These are phyloP conservation scores for Hedya salicella DNA, from an alignment of 2,888 invertebrate genomes.

Conservation along the genomic window DNA sequence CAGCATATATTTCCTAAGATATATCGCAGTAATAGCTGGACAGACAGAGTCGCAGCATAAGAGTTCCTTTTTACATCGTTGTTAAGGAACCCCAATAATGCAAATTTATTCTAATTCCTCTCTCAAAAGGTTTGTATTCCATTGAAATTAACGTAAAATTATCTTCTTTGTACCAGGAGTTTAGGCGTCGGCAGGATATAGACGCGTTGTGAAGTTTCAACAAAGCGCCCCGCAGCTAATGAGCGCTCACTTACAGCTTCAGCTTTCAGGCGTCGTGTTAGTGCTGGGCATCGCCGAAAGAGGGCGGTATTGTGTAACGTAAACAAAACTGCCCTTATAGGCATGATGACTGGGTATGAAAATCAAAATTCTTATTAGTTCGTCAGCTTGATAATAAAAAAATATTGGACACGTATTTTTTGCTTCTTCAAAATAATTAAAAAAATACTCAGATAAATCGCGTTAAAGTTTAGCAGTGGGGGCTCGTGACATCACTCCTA, in stretches of 20 bases:
- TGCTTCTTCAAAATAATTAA: no score
- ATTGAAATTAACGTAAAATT: not conserved
- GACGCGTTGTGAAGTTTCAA: constrained; percentile 22
- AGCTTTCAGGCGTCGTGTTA: constrained; percentile 62
- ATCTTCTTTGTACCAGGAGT: not conserved
- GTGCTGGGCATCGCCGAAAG: constrained; percentile 54
- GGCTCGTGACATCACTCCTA: no score
- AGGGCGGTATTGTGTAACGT: constrained; percentile 57
- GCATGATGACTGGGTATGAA: not conserved
- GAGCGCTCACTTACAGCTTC: constrained; percentile 58
- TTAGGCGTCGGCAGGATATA: not conserved
- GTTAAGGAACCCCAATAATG: no score
- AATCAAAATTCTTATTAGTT: not conserved
- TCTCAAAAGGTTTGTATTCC: not conserved
- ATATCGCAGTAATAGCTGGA: no score
- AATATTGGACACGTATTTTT: no score
- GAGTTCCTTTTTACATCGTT: no score
- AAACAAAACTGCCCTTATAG: not conserved
- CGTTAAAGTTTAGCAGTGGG: no score
- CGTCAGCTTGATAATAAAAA: not conserved
- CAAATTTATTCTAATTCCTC: not conserved
- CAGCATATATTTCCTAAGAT: no score
- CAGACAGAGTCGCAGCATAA: no score
- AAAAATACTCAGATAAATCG: no score
- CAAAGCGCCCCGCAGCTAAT: constrained; percentile 41